Base-by-base conservation (phyloP, 2,797 vertebrate species). In the Galago senegalensis region DNA sequence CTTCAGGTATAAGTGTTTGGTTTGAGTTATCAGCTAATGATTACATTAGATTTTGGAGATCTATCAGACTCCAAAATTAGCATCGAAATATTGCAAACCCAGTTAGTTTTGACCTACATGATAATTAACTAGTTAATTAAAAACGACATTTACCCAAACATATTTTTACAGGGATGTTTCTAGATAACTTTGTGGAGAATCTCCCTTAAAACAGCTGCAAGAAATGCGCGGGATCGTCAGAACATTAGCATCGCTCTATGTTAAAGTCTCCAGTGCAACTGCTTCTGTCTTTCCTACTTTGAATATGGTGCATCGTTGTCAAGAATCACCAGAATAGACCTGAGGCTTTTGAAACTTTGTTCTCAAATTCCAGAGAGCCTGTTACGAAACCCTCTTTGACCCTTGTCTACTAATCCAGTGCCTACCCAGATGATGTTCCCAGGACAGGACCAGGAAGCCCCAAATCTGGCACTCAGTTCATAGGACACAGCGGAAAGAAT, bases 281-380 rank as follows among this genome's bases (percentile, higher is more conserved):
- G 14, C 20, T 53, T 89, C 63, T 87, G 63, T 12, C 46, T 58
- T 69, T 84, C 11, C n/a, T 92, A 37, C 31, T 97, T 94, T 91
- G 75, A 94, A n/a, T 94, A 53, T 56, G 63, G 21, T 92, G n/a
- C 67, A 58, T 91, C 65, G 76, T 13, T 97, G 97, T 95, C 94
- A 98, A 96, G 93, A 92, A 85, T 69, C 58, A 67, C 34, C 75
- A 77, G 94, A 84, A 31, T 83, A 65, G 12, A 77, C 89, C 58
- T 96, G 0, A 88, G 49, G 40, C 96, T 97, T 85, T 95, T 97
- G 96, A 97, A 96, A 98, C 25, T 7, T 97, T 67, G 94, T 58
- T 96, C 94, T 97, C 75, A 46, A 75, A 95, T 88, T 87, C 92
- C 87, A 95, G 77, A 72, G 61, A 43, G 95, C 91, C 53, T 91